These are phyloP conservation scores for Brachynemurus nebulosus DNA, from an alignment of 2,888 invertebrate species.

Conservation along the genomic window DNA sequence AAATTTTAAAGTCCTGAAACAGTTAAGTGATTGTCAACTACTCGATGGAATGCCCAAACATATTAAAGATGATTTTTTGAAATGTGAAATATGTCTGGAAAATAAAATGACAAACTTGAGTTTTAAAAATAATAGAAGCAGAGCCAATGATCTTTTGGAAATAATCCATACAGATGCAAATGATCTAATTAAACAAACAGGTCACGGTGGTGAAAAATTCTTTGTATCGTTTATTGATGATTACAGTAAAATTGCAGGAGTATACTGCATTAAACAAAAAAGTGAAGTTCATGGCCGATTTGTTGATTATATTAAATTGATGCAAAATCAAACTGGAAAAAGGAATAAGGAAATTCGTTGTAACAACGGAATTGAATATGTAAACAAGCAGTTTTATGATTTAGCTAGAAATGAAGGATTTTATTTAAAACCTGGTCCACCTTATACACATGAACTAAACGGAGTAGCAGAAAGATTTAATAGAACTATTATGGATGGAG, in stretches of 20 bases:
- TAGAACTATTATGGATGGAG: slow-evolving; percentile 13
- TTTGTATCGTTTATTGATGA: slow-evolving; percentile 17
- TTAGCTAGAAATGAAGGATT: slow-evolving; percentile 14
- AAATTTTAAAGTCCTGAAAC: slow-evolving; percentile 15
- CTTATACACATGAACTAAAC: slow-evolving; percentile 12
- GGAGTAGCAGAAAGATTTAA: slow-evolving; percentile 12
- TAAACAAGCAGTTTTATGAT: slow-evolving; percentile 11
- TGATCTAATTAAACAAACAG: slow-evolving; percentile 13
- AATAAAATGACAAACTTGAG: slow-evolving; percentile 14
- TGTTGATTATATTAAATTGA: slow-evolving; percentile 14
- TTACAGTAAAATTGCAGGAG: slow-evolving; percentile 16
- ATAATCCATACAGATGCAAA: slow-evolving; percentile 14
- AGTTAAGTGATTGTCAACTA: slow-evolving; percentile 13
- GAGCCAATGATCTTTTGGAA: slow-evolving; percentile 15
- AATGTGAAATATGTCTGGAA: slow-evolving; percentile 12
- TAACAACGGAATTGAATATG: slow-evolving; percentile 17
- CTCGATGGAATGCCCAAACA: slow-evolving; percentile 13
- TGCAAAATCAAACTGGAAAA: slow-evolving; percentile 13
- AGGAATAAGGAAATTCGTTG: slow-evolving; percentile 17
- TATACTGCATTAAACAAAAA: slow-evolving; percentile 18
- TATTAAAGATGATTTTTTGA: slow-evolving; percentile 6
- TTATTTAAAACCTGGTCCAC: slow-evolving; percentile 9
- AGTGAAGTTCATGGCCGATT: slow-evolving; percentile 17
- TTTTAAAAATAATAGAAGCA: slow-evolving; percentile 18
- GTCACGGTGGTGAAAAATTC: slow-evolving; percentile 15